phyloP scores from a whole-genome alignment of 2,797 vertebrate genomes.

The Hemitrygon akajei region DNA sequence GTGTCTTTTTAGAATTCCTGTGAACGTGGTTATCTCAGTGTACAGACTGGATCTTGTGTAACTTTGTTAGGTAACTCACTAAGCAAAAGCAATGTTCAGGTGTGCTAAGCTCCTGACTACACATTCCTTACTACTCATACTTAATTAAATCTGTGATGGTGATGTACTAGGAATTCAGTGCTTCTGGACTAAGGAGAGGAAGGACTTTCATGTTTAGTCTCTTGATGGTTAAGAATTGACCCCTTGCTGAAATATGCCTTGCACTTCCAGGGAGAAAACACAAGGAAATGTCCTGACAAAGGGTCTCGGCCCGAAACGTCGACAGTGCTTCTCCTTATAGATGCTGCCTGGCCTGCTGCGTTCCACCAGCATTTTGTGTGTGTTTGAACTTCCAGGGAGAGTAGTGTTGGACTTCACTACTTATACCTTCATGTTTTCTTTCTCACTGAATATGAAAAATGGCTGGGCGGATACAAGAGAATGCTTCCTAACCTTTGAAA shows the following conservation, averaged over 20 bases:
- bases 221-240: neutral
- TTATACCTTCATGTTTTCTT: no score
- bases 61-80: neutral
- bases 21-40: no score
- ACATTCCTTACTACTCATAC: neutral
- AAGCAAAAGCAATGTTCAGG: neutral
- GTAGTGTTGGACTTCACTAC: neutral
- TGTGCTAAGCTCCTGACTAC: neutral
- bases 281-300: no score
- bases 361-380: no score
- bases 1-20: no score
- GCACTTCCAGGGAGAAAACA: neutral
- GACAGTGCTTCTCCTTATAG: no score
- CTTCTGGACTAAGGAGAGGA: neutral
- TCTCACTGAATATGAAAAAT: no score
- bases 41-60: neutral
- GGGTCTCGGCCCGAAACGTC: no score
- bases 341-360: no score
- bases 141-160: neutral
- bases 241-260: neutral
- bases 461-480: neutral
- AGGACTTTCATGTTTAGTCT: neutral
- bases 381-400: neutral
- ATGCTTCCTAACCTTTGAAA: neutral
- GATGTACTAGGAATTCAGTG: neutral